Base-by-base conservation (phyloP, 2,797 vertebrate genomes). In the Trematomus bernacchii region DNA sequence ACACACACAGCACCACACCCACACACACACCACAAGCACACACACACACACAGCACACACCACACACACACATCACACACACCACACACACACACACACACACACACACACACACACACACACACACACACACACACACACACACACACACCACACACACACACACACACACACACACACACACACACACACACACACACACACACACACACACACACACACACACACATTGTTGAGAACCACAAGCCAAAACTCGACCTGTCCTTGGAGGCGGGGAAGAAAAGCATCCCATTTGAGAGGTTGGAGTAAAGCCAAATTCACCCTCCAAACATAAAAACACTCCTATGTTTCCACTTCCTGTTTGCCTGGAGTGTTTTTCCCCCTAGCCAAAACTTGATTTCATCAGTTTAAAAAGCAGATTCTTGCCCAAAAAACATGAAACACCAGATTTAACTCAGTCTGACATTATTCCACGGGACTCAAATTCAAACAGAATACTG, bases 161-260 rank as follows among this genome's bases (percentile, higher is more conserved):
- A 27, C 27, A 27, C 27, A 27, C 27, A 27, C 27, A 27, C 27
- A 27, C 27, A 27, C 27, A 27, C 27, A 27, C 27, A 27, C 27
- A 27, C 27, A 27, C 27, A 27, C 27, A 27, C 27, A 27, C 27
- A 27, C 27, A 27, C 23, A 27, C 23, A 27, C 23, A 27, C n/a
- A 27, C 23, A 33, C 33, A 33, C 33, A 33, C n/a, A n/a, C n/a
- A n/a, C n/a, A n/a, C n/a, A n/a, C n/a, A n/a, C n/a, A n/a, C 55
- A 66, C 59, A 58, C 23, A 54, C 30, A 40, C 64, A 53, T 10
- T 67, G 67, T 68, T 42, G 27, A 66, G 60, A 55, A 68, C 46
- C 44, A 64, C 55, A 73, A 72, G 70, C 76, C 79, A 79, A 70
- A 80, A 62, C 59, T 67, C 33, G 0, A 76, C 70, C 63, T 57